Evolutionary conservation across 2,888 invertebrate species (phyloP), one percentile per base, ranked within the genome.

Genomic region (Dolichopus griseipennis): DNA sequence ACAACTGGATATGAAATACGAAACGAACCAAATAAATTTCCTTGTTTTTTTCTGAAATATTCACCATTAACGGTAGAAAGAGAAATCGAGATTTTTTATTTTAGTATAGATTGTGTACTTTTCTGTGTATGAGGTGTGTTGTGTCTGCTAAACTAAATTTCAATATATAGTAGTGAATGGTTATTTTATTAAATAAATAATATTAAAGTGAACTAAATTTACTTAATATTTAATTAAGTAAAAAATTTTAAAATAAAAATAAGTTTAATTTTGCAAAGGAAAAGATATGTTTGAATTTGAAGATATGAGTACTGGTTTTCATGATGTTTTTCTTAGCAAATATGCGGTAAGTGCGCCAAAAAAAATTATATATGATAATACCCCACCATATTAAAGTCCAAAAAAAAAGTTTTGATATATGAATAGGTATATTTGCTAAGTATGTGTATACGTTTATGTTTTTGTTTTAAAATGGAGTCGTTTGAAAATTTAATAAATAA

Each of bases 231-330:
- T 64, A 18, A 34, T 34, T 34, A 33, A 64, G 12, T 18, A 64
- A 34, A 15, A 33, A 12, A 33, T 33, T 33, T 18, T 33, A 64
- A 27, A 27, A 33, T n/a, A 52, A 64, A 22, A 20, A 27, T 15
- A 33, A 64, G 27, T 34, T 22, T 10, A 63, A 63, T 6, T 18
- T 65, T 52, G 52, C n/a, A 52, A 52, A 27, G 9, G 6, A 52
- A 12, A 18, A 52, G 76, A 84, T 83, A 88, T 87, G 87, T 87
- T 86, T 83, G 86, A 89, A 85, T 84, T 88, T 83, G 85, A 86
- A 85, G 88, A 87, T 84, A 88, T 85, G 84, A 85, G 86, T 75
- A 81, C 84, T 79, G 84, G 87, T 84, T 88, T 86, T 83, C 85
- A 85, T 83, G 85, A 87, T 84, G 85, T 85, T 82, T 85, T 85